Evolutionary conservation across 2,888 invertebrate genomes (phyloP), one percentile per base, ranked within the genome.

Genomic region (Limenitis camilla): DNA sequence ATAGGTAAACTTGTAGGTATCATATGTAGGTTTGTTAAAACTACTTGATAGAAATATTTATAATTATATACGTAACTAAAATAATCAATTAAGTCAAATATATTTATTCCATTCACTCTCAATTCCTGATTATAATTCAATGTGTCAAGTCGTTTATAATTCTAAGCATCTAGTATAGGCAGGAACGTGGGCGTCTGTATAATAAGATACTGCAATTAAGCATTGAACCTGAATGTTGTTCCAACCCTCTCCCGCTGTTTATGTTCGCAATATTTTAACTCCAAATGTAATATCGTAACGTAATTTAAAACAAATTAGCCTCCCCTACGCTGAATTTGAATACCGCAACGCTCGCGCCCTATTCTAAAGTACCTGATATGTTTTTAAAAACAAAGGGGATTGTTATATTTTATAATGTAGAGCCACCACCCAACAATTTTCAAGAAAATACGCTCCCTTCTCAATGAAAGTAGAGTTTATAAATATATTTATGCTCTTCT

Each of bases 291-390:
- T 87, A 87, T 84, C 81, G 81, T 84, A 85, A 85, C 78, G 83
- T 81, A 87, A 87, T 87, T 86, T 86, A 81, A 87, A 87, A 82
- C 83, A 74, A 87, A 87, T 87, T 87, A 87, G 86, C 78, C 76
- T 77, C 84, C 86, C 87, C 81, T 77, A 75, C 76, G 70, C 66
- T 69, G 72, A 81, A 86, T 87, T 87, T 87, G 81, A 85, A 86
- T 85, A 82, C 75, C 67, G 68, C 68, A 72, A 76, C 72, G 73
- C 82, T 75, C 74, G 72, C 79, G 75, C 84, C 84, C 82, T 72
- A 74, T 74, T 70, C 63, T 65, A 69, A 68, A 71, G 72, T 76
- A 73, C 67, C 49, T 55, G 63, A 64, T 69, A 74, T 71, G 73
- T 74, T 72, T 72, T 68, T 76, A 69, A 81, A 86, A 85, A 82